These are phyloP conservation scores for Hippopotamus amphibius DNA, from an alignment of 2,113 vertebrate species.

Conservation along the genomic window DNA sequence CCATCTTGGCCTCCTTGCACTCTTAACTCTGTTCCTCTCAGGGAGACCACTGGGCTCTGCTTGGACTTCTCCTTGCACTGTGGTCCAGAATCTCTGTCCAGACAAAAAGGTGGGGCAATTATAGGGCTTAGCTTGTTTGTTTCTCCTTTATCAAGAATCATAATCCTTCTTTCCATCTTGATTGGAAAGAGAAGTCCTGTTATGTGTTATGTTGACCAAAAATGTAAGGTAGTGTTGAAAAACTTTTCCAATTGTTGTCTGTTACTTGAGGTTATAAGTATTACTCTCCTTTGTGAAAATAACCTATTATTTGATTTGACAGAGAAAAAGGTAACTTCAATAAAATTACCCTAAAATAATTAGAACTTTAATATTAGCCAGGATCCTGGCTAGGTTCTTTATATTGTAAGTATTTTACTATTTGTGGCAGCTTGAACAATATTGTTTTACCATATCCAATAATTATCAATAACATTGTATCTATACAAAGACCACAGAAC, in stretches of 20 bases:
- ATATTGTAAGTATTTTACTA: background rate
- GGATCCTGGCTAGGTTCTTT: background rate
- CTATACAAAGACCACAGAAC: background rate
- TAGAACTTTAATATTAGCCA: background rate
- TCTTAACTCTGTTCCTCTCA: background rate
- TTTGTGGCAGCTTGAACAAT: background rate
- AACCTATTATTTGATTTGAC: too few species aligned
- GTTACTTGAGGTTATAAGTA: background rate
- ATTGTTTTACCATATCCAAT: background rate
- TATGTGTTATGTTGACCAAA: background rate
- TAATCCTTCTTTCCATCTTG: background rate
- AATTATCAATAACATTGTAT: background rate
- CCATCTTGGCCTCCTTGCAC: background rate
- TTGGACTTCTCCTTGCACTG: background rate
- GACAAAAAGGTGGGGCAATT: background rate
- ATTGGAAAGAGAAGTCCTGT: background rate
- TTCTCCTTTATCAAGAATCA: background rate
- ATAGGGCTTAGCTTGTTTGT: background rate
- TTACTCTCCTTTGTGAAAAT: background rate
- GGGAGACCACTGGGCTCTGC: background rate
- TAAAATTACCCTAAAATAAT: background rate
- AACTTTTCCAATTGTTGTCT: background rate
- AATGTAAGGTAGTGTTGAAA: background rate
- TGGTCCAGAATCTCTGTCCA: background rate
- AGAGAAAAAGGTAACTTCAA: background rate